Base-by-base conservation (phyloP, 2,888 invertebrate species). In the Pterostichus madidus region DNA sequence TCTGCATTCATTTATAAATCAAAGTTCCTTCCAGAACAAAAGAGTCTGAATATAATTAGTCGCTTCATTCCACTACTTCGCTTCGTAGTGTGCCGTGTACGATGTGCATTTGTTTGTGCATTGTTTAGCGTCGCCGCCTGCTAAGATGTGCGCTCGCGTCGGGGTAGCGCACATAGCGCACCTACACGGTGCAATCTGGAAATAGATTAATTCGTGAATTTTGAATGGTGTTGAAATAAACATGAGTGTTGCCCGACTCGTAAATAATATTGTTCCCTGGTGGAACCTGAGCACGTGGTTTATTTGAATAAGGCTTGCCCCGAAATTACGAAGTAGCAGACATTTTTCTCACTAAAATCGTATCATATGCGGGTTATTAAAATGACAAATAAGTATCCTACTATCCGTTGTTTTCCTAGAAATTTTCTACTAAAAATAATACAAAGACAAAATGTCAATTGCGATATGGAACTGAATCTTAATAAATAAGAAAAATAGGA, bases 171-270 rank as follows among this genome's bases (percentile, higher is more conserved):
- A 59, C 11, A 59, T 5, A 24, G 31, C 24, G 31, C 24, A 8
- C 44, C 44, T 71, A 71, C 11, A 15, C 24, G 68, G 44, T 53
- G 71, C 80, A 80, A 80, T 80, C 80, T 80, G 15, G 56, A 80
- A 80, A 80, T 80, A 71, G 80, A 80, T 80, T 80, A 80, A 80
- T 80, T 80, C 80, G 80, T 80, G 71, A 80, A 80, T 80, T 80
- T 80, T 80, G 80, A 80, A 80, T 80, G 80, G 17, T 13, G 71
- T 32, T 80, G 80, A 80, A 80, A 80, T 80, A 80, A 56, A 80
- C 71, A 80, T 80, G 80, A 80, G 73, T 49, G 17, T 31, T 53
- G 80, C 39, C 46, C 32, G 61, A 52, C 10, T 71, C 71, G 71
- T 80, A 80, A 80, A 80, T 80, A 80, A 80, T 80, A 80, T 80